Conservation (phyloP, 2,797 vertebrate species). For the Coranthus polyacanthus region DNA sequence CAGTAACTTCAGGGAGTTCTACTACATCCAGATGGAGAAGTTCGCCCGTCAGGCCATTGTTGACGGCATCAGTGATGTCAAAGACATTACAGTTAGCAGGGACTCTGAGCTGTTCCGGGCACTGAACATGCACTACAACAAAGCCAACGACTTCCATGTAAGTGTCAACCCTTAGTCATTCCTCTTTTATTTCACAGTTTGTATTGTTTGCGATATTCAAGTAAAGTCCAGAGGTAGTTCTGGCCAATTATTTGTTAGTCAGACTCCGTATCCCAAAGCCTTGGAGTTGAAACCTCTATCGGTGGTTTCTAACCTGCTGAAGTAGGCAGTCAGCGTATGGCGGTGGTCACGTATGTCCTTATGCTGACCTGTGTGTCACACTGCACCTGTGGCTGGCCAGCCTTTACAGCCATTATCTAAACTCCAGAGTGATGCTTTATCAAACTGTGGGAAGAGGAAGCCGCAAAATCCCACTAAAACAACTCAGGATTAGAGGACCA, state of each 20-base stretch:
- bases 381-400: conserved; percentile 83
- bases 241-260: conserved; percentile 5
- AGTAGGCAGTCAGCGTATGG: conserved; percentile 39
- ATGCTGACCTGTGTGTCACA: conserved; percentile 78
- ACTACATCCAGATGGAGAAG: conserved; percentile 99
- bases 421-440: conserved; percentile 84
- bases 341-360: conserved; percentile 57
- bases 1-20: conserved; percentile 98
- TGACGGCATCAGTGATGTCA: conserved; percentile 87
- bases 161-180: conserved; percentile 54
- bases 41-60: conserved; percentile 93
- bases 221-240: conserved; percentile 5
- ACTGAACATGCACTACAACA: conserved; percentile 96
- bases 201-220: conserved; percentile 1
- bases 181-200: conserved; percentile 25
- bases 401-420: conserved; percentile 82
- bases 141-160: conserved; percentile 96
- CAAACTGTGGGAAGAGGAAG: conserved; percentile 92
- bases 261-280: neutral
- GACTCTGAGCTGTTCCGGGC: conserved; percentile 93
- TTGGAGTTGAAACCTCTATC: conserved; percentile 4
- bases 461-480: conserved; percentile 89
- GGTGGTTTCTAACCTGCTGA: conserved; percentile 29
- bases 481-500: conserved; percentile 88
- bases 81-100: conserved; percentile 88